Evolutionary conservation across 2,797 vertebrate species (phyloP), one percentile per base, ranked within the genome.

Genomic region (Siniperca scherzeri): DNA sequence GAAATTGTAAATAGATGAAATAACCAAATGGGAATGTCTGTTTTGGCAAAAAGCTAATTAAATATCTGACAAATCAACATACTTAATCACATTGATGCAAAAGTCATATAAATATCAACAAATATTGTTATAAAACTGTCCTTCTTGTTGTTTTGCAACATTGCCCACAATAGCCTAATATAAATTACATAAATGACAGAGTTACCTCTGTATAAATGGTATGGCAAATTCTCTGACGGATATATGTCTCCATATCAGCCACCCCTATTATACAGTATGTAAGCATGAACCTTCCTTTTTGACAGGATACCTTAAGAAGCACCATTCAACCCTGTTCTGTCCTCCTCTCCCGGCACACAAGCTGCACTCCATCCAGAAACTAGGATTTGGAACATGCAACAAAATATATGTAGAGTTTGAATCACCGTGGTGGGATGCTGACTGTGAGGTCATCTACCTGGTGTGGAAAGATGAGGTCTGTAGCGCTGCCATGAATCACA

Each of bases 321-420:
- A 44, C 33, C 84, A 96, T 46, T 81, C 94, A 40, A 94, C 95
- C 19, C 93, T 98, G 75, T 95, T 98, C 79, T 87, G 88, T 48
- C 98, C 98, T 0, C 90, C 95, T 5, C 90, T 98, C 61, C 97
- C 97, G 0, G 3, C 84, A 2, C 59, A 86, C 67, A 99, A 98
- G 88, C 83, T 83, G 13, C 92, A 95, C 57, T 97, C 96, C 1
- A 91, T 98, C 83, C 87, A 83, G 80, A 96, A 75, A 55, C 83
- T 97, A 59, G 98, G 97, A 56, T 98, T 98, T 3, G 98, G 98
- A 59, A 98, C 97, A 74, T 97, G 95, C 89, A 96, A 98, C 85
- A 98, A 99, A 93, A 94, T 98, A 75, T 97, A 96, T 81, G 87
- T 98, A 79, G 97, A 98, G 92, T 98, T 98, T 5, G 96, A 97